Conservation (phyloP, 2,113 vertebrate genomes). For the Pithys albifrons region DNA sequence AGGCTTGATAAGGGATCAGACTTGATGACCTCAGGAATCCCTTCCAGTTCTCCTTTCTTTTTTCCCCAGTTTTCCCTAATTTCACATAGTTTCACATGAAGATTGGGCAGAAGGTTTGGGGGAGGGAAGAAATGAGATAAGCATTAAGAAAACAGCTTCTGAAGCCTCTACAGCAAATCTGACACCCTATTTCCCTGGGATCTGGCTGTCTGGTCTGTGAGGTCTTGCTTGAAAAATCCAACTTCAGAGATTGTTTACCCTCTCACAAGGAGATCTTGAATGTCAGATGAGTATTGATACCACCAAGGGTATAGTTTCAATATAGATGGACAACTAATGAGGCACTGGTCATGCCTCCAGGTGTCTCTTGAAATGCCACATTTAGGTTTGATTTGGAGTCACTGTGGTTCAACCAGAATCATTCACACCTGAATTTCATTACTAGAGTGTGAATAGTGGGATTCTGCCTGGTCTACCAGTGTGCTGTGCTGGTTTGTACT, state of each 20-base stretch:
- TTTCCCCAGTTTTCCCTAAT: not conserved
- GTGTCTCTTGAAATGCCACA: not conserved
- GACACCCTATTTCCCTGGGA: not conserved
- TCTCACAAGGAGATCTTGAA: not conserved
- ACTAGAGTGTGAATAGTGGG: not conserved
- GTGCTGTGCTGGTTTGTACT: not conserved
- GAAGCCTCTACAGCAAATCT: not conserved
- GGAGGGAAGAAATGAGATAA: not conserved
- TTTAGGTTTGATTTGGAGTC: not conserved
- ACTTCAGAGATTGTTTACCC: not conserved
- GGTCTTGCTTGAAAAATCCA: not conserved
- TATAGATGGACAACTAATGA: not conserved
- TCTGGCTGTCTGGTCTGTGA: not conserved
- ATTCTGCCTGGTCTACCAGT: not conserved
- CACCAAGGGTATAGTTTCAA: not conserved
- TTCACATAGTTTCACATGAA: not conserved
- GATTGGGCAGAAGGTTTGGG: not conserved
- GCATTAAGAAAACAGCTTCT: not conserved
- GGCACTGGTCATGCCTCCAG: not conserved
- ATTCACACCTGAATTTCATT: not conserved
- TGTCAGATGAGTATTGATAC: not conserved
- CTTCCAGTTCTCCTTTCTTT: not conserved
- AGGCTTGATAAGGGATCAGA: not conserved
- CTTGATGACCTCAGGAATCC: not conserved
- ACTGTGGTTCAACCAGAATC: not conserved